Conservation (phyloP, 2,797 vertebrate species). For the Centropyge bicolor region DNA sequence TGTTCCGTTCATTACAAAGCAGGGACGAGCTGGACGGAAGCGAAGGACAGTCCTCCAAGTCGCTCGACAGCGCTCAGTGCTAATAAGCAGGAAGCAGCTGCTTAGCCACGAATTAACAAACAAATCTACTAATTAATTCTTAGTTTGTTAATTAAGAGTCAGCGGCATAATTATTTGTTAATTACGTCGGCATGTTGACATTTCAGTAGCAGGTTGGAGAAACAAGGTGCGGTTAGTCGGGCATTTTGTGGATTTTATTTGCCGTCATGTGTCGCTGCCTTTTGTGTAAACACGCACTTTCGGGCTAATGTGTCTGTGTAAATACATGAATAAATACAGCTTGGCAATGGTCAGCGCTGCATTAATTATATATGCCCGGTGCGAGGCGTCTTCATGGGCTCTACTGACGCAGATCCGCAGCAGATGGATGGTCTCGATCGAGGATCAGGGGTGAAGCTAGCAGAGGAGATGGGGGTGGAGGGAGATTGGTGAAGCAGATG, state of each 20-base stretch:
- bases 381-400: constrained; percentile 52
- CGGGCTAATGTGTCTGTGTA: constrained; percentile 55
- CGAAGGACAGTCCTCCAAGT: constrained; percentile 16
- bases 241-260: constrained; percentile 27
- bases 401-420: constrained; percentile 54
- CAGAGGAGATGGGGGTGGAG: constrained; percentile 76
- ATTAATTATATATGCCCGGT: constrained; percentile 65
- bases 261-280: constrained; percentile 6
- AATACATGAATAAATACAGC: constrained; percentile 72
- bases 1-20: constrained; percentile 3
- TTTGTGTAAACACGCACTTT: constrained; percentile 49
- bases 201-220: constrained; percentile 49
- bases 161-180: constrained; percentile 54
- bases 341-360: constrained; percentile 60
- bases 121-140: constrained; percentile 67
- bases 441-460: constrained; percentile 77
- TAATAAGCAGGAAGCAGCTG: constrained; percentile 55
- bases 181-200: constrained; percentile 61
- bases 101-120: constrained; percentile 58
- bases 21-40: background rate
- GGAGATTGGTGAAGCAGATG: constrained; percentile 77
- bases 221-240: constrained; percentile 32
- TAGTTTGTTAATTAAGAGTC: constrained; percentile 68
- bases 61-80: constrained; percentile 19
- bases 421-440: constrained; percentile 76